Conservation (phyloP, 2,797 vertebrate genomes). For the Falco concolor region DNA sequence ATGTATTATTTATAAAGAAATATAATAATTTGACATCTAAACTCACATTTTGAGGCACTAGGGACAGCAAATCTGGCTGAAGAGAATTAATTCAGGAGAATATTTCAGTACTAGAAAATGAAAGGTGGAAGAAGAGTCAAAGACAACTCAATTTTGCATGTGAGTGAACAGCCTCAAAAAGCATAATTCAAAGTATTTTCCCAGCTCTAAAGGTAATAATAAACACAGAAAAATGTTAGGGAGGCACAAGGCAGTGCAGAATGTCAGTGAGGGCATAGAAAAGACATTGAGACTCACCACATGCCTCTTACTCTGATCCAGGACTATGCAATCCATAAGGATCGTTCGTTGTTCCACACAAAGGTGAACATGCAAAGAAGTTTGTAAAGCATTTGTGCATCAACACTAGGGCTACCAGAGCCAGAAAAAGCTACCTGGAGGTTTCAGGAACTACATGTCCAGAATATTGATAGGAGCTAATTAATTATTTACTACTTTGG, state of each 20-base stretch:
- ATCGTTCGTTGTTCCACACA: neutral
- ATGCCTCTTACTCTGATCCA: neutral
- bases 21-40: neutral
- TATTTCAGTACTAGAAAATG: neutral
- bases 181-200: neutral
- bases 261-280: neutral
- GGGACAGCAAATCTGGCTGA: neutral
- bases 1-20: neutral
- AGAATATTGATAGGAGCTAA: neutral
- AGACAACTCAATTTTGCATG: neutral
- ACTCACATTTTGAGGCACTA: neutral
- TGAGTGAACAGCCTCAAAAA: neutral
- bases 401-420: neutral
- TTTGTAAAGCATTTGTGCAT: neutral
- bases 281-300: neutral
- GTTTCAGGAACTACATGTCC: neutral
- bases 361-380: neutral
- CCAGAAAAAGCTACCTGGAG: neutral
- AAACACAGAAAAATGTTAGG: neutral
- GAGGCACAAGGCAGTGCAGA: neutral
- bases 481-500: neutral
- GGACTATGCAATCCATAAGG: neutral
- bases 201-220: neutral
- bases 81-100: neutral
- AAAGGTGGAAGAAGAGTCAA: neutral